These are phyloP conservation scores for Ctenochaetus hawaiiensis DNA, from an alignment of 2,797 vertebrate species.

Conservation along the genomic window DNA sequence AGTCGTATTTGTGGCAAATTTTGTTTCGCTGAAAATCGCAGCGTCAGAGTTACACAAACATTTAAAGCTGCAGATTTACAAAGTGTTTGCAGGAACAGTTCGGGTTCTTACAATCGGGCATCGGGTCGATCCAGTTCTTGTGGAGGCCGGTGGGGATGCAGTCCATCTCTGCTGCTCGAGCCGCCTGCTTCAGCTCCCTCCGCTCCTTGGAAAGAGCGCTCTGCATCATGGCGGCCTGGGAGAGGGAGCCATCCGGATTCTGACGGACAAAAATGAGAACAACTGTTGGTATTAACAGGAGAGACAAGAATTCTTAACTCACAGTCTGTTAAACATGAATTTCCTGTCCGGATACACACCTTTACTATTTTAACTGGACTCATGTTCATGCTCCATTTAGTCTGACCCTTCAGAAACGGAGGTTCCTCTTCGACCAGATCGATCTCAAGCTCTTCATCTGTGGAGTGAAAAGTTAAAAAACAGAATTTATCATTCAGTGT, in stretches of 20 bases:
- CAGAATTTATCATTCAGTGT: too few species aligned
- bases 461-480: too few species aligned
- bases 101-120: slow-evolving; percentile 91
- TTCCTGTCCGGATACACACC: slow-evolving; percentile 41
- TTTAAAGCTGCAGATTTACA: not conserved
- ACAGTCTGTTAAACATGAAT: too few species aligned
- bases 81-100: too few species aligned
- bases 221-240: slow-evolving; percentile 99
- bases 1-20: not conserved
- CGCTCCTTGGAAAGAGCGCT: slow-evolving; percentile 97
- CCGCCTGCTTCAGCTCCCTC: slow-evolving; percentile 95
- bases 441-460: slow-evolving; percentile 98
- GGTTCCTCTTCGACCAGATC: slow-evolving; percentile 98
- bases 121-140: slow-evolving; percentile 98
- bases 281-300: too few species aligned
- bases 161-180: slow-evolving; percentile 98
- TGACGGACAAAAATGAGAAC: slow-evolving; percentile 53
- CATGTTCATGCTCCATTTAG: slow-evolving; percentile 99
- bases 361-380: slow-evolving; percentile 99
- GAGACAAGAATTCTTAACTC: too few species aligned
- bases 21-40: not conserved
- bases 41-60: too few species aligned
- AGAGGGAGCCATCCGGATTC: slow-evolving; percentile 98
- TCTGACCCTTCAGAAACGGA: slow-evolving; percentile 96
- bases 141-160: slow-evolving; percentile 99